Percentiles rank a stretch among this genome's conserved stretches.
phyloP scores from a whole-genome alignment of 2,113 vertebrate species.

The Anoplopoma fimbria region DNA sequence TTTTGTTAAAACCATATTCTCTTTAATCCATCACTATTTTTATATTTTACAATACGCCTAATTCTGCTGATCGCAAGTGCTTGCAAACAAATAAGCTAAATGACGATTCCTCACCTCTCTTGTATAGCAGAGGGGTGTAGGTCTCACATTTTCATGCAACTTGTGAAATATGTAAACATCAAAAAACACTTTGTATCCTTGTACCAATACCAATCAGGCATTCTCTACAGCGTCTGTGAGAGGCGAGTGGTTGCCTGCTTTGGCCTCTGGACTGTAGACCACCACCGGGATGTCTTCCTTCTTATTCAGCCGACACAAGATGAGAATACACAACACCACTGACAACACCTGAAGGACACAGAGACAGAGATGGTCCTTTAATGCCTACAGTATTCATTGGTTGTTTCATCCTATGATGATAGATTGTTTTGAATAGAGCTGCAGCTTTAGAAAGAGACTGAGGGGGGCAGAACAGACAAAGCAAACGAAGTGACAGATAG shows the following conservation, averaged over 20 bases:
- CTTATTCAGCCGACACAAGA: constrained; percentile 53
- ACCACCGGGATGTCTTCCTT: constrained; percentile 49
- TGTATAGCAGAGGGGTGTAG: not conserved
- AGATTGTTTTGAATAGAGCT: not conserved
- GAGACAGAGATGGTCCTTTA: not conserved
- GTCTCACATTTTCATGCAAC: not conserved
- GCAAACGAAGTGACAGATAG: not conserved
- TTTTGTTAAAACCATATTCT: not conserved
- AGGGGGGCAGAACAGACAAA: constrained; percentile 11
- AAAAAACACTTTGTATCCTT: not conserved
- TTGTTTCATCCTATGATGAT: not conserved
- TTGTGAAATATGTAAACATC: not conserved
- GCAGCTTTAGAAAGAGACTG: constrained; percentile 4
- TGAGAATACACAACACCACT: constrained; percentile 30
- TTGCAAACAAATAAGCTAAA: not conserved
- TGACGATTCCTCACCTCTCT: not conserved
- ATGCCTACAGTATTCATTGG: not conserved
- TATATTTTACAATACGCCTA: not conserved
- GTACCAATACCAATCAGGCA: constrained; percentile 35
- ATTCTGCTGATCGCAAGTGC: no score
- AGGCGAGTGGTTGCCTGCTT: constrained; percentile 58
- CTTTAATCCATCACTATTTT: not conserved
- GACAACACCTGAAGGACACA: constrained; percentile 37
- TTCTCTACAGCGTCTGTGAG: constrained; percentile 22
- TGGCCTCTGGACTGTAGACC: constrained; percentile 63